These are phyloP conservation scores for Nephrotoma guestfalica DNA, from an alignment of 2,888 invertebrate species.

Conservation along the genomic window DNA sequence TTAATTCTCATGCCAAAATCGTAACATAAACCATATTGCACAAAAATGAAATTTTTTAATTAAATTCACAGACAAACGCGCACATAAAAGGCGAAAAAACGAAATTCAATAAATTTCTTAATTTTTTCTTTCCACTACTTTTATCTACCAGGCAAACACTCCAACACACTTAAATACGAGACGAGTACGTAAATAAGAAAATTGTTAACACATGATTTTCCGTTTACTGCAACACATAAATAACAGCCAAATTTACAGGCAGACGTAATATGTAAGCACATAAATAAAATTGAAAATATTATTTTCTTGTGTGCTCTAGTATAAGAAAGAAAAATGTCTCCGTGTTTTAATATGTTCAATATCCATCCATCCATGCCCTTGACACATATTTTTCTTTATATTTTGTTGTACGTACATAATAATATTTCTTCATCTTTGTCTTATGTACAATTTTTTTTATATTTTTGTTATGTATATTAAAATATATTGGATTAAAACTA, in stretches of 20 bases:
- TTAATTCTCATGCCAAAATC: not conserved
- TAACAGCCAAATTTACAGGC: not conserved
- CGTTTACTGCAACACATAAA: not conserved
- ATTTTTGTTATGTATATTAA: not conserved
- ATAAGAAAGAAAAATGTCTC: not conserved
- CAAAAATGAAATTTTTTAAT: not conserved
- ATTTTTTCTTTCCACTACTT: not conserved
- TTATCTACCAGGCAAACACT: no score
- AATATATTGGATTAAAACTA: not conserved
- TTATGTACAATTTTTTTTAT: not conserved
- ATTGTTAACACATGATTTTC: not conserved
- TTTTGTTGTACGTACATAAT: not conserved
- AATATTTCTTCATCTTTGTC: not conserved
- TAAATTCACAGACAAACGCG: not conserved
- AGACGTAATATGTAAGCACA: not conserved
- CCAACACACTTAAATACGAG: not conserved
- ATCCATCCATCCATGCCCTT: not conserved
- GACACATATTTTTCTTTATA: not conserved
- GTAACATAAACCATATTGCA: not conserved
- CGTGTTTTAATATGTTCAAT: not conserved
- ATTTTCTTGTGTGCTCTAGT: not conserved
- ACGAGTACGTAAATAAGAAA: not conserved
- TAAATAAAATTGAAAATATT: not conserved
- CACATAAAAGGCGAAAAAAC: not conserved
- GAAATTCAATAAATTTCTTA: not conserved